These are phyloP conservation scores for Axis porcinus DNA, from an alignment of 2,113 vertebrate genomes.

Conservation along the genomic window DNA sequence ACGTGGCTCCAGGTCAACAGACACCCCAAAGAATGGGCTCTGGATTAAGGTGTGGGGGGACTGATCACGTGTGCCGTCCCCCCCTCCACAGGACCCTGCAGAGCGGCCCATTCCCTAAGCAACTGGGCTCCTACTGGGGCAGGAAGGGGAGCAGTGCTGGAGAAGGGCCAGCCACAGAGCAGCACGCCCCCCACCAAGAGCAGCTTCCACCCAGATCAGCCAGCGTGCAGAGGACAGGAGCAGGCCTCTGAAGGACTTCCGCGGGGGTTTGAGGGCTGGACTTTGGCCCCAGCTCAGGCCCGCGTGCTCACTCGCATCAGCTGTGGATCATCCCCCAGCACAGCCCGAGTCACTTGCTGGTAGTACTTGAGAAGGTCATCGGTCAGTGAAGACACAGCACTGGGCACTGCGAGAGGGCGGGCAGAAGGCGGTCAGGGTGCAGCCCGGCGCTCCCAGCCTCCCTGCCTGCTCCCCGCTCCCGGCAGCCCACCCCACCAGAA, in stretches of 20 bases:
- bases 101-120: neutral
- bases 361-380: constrained; percentile 95
- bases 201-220: neutral
- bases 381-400: constrained; percentile 88
- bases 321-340: constrained; percentile 91
- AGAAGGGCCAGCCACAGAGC: neutral
- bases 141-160: neutral
- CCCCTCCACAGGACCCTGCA: neutral
- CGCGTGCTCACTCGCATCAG: constrained; percentile 88
- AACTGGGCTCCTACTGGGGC: neutral
- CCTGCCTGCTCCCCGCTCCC: neutral
- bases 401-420: constrained; percentile 80
- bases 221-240: neutral
- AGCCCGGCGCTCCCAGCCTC: neutral
- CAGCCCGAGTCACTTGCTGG: constrained; percentile 91
- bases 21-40: neutral
- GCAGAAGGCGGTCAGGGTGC: neutral
- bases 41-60: neutral
- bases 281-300: neutral
- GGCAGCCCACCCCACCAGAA: neutral
- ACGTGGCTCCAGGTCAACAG: neutral
- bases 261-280: accelerated
- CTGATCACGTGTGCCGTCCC: neutral
- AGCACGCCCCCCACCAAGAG: neutral
- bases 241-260: neutral